Conservation (phyloP, 2,888 invertebrate species). For the Imbricaverruca yamaguchii region DNA sequence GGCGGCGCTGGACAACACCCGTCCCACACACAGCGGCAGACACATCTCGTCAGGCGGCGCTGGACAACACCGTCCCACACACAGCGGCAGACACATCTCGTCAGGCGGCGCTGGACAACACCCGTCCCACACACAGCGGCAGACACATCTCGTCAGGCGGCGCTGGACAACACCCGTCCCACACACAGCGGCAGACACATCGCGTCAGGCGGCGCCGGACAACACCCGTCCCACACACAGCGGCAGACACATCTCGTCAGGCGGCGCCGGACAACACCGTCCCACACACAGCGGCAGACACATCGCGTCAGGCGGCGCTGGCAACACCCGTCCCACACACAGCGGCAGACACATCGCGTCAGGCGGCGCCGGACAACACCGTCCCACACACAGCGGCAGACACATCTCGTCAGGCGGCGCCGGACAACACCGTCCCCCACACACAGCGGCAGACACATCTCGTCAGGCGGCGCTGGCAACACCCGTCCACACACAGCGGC, state of each 20-base stretch:
- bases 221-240: neutral
- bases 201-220: slow-evolving; percentile 33
- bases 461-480: no score
- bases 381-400: neutral
- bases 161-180: neutral
- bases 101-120: slow-evolving; percentile 33
- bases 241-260: no score
- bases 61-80: neutral
- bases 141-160: no score
- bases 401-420: slow-evolving; percentile 33
- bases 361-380: no score
- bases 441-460: no score
- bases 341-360: no score
- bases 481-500: neutral
- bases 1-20: slow-evolving; percentile 32
- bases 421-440: slow-evolving; percentile 5
- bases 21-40: no score
- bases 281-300: neutral
- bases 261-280: no score
- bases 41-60: no score
- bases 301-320: slow-evolving; percentile 33
- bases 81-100: neutral
- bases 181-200: neutral
- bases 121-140: no score
- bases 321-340: neutral